Evolutionary conservation across 2,113 vertebrate species (phyloP), one percentile per base, ranked within the genome.

Genomic region (Dicentrarchus labrax): DNA sequence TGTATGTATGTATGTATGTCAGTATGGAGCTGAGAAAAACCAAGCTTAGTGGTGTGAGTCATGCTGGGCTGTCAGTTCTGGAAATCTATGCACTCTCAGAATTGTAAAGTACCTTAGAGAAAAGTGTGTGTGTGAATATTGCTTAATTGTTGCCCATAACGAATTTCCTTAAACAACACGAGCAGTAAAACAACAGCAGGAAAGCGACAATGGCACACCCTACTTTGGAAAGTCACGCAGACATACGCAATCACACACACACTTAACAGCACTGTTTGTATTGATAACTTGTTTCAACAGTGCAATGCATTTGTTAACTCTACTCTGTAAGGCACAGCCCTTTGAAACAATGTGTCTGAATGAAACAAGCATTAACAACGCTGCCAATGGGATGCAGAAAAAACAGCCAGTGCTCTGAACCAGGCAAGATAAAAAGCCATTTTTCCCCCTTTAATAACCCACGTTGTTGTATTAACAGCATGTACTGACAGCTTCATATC

Each of bases 111-210:
- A 36, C 22, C 24, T 76, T 15, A 5, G 17, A 83, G 66, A n/a
- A 77, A 72, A 84, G 30, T 22, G 17, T 70, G 79, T 76, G 79
- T 47, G 67, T 70, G 47, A 61, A 60, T 78, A 70, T 84, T 56
- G 74, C 88, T 80, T 85, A 24, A 85, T 84, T 93, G 84, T 92
- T 78, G 38, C 65, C 61, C 53, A 69, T 64, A 86, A 76, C 68
- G 82, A 86, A 91, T 92, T 92, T 93, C 88, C 89, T 89, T 84
- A 68, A 90, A 91, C 90, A 92, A 86, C 83, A 82, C 19, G 15
- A 90, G 86, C 77, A 75, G 86, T 92, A 87, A 85, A 93, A 94
- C 90, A 93, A 94, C 90, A 94, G 91, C 94, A 94, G 94, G 94
- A 94, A 94, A 91, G 87, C 84, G 80, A 77, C 76, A 75, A 48